Evolutionary conservation across 2,888 invertebrate genomes (phyloP), one percentile per base, ranked within the genome.

Genomic region (Lasioglossum morio): DNA sequence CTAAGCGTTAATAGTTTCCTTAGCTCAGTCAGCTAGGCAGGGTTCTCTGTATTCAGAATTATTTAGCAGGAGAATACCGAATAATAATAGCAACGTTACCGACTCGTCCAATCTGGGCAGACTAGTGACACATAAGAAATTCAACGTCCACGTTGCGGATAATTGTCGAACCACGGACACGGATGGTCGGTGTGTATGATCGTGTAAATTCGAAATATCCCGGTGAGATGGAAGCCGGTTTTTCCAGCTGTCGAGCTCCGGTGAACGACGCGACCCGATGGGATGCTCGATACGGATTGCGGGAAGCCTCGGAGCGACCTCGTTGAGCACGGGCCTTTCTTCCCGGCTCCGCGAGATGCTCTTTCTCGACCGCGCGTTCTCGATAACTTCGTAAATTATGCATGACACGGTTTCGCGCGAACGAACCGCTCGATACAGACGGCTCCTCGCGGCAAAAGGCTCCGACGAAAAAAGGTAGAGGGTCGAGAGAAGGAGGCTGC

Each of bases 351-450:
- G 27, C 34, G 23, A 69, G 66, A 16, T 69, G 66, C 66, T 37
- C 66, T 69, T 23, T 69, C 66, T 69, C 66, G 34, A 23, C 37
- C 63, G 27, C 63, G 27, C 66, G 37, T 40, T 40, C 69, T 70
- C 69, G 69, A 70, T 70, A 85, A 63, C 87, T 80, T 84, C 4
- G 70, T 73, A 73, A 73, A 73, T 73, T 73, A 73, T 73, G 72
- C 72, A 83, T 48, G 87, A 57, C 83, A 70, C 76, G 72, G 70
- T 78, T 81, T 76, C 66, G 74, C 76, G 85, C 40, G 57, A 72
- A 30, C 66, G 75, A 78, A 66, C 77, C 79, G 66, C 63, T 53
- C 74, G 79, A 80, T 84, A 77, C 77, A 63, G 60, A 53, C 70
- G 37, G 48, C 10, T 63, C 63, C 63, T 30, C 19, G 73, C 46